Evolutionary conservation across 2,113 vertebrate species (phyloP).

Genomic region (Dermatemys mawii): DNA sequence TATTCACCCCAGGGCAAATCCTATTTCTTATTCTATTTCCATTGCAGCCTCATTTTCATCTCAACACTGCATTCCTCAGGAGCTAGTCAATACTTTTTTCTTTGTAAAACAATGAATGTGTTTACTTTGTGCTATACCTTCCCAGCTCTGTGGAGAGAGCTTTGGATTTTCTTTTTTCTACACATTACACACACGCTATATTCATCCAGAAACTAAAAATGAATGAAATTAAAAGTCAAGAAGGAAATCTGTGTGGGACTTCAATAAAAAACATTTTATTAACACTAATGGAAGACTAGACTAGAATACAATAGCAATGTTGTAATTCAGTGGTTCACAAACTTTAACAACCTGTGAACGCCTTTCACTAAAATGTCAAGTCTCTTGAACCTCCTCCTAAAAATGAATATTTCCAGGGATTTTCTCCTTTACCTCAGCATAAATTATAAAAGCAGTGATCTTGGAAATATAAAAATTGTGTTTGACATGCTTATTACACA

Average conservation of each 20-base stretch:
- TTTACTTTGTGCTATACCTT: conserved; percentile 69
- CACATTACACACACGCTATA: conserved; percentile 9
- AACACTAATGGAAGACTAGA: not conserved
- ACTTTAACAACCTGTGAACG: too few species aligned
- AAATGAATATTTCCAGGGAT: too few species aligned
- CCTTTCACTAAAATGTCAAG: too few species aligned
- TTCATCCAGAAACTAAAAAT: conserved; percentile 38
- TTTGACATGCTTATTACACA: too few species aligned
- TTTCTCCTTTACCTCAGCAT: too few species aligned
- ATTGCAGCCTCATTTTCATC: conserved; percentile 75
- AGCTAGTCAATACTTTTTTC: conserved; percentile 62
- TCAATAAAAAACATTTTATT: not conserved
- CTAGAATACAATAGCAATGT: not conserved
- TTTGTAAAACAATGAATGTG: conserved; percentile 76
- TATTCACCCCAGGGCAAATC: conserved; percentile 61
- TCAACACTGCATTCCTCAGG: conserved; percentile 69
- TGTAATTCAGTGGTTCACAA: not conserved
- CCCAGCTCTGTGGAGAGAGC: not conserved
- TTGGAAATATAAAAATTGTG: too few species aligned
- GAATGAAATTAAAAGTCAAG: not conserved
- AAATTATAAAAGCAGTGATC: too few species aligned
- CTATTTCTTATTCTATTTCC: conserved; percentile 77
- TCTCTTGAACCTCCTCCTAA: too few species aligned
- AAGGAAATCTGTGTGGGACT: not conserved
- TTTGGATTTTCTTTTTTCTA: conserved; percentile 49